A percentile compares a stretch with the other conserved stretches of the same genome.
Evolutionary conservation across 2,113 vertebrate genomes (phyloP).

Genomic region (Tyrannus savana): DNA sequence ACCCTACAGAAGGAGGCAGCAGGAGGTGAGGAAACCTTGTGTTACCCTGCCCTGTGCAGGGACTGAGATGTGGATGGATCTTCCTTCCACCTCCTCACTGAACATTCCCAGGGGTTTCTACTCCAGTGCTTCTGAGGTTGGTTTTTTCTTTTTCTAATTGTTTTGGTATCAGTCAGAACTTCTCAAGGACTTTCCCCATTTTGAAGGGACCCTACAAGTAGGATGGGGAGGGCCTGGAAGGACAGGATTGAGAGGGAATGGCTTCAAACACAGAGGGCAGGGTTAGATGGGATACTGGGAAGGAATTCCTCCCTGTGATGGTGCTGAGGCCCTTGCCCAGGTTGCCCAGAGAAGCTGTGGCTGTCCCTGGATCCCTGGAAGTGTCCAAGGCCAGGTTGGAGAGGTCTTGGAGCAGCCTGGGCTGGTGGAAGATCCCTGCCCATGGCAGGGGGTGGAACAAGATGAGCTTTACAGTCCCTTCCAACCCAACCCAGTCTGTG

Average conservation of each 20-base stretch:
- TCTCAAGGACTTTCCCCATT: fast-evolving
- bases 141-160: not conserved
- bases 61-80: not conserved
- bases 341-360: not conserved
- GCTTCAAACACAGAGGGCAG: not conserved
- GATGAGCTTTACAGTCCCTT: not conserved
- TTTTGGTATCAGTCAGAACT: not conserved
- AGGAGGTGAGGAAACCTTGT: too few relatives aligned
- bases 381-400: not conserved
- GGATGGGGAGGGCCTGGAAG: not conserved
- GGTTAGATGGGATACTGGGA: fast-evolving
- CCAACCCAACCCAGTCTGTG: not conserved
- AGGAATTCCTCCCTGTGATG: not conserved
- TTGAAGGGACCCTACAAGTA: not conserved
- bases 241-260: not conserved
- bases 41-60: too few relatives aligned
- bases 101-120: not conserved
- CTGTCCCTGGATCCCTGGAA: not conserved
- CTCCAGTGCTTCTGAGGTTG: not conserved
- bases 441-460: not conserved
- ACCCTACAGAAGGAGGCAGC: too few relatives aligned
- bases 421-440: not conserved
- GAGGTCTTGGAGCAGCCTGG: not conserved
- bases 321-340: not conserved
- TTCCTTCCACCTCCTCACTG: not conserved